Evolutionary conservation across 2,113 vertebrate species (phyloP), one percentile per base, ranked within the genome.

Genomic region (Corythoichthys haematopterus): DNA sequence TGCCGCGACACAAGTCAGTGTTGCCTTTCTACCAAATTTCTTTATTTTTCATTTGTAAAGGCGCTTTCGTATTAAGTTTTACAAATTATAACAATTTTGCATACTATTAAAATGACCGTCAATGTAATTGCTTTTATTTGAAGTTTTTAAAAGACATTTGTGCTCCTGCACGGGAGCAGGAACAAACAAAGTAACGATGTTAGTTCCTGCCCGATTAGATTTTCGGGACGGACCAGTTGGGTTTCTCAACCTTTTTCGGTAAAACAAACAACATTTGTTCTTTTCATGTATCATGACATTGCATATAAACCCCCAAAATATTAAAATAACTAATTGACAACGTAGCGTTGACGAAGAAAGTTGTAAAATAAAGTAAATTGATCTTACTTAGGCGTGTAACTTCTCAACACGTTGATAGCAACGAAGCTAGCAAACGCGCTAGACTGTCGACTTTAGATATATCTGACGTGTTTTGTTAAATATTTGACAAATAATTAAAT

Each of bases 161-260:
- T 33, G 33, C 38, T 62, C 13, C 43, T 20, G 4, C 5, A 52
- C 11, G 33, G 43, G 43, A 50, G 11, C 15, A n/a, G 60, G 79
- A 83, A 74, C 66, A 0, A 64, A 40, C 37, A 0, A 16, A 43
- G 63, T 8, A 10, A 0, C 28, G 5, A 6, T 36, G 4, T 12
- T 37, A 4, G 16, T 83, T 81, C 67, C 66, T 3, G 8, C 43
- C 36, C 74, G 83, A 2, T 47, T 71, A 14, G 0, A 46, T 66
- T 77, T 79, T 1, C 0, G 0, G 0, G 55, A 33, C 69, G 86
- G 75, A 87, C 79, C 40, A 0, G 6, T 47, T 2, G 36, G 7
- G n/a, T 36, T 13, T 9, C 38, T 20, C 5, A 28, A 59, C 28
- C 52, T 2, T 58, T 60, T 37, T 46, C 1, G 84, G 79, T 85